phyloP scores from a whole-genome alignment of 1,140 invertebrate species.

The Hylaeus volcanicus region DNA sequence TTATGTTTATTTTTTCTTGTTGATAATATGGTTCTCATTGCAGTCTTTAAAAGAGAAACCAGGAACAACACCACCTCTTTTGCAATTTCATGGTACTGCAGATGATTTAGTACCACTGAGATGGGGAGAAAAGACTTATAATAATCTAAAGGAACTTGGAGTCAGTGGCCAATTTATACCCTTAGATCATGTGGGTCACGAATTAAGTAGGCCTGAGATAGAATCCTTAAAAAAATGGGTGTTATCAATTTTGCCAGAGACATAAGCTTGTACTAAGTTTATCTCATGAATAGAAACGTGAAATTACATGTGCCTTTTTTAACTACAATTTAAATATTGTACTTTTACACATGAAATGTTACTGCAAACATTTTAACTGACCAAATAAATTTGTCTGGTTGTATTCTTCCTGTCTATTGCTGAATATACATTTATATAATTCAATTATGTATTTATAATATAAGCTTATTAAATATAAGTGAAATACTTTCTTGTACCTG shows the following conservation, averaged over 20 bases:
- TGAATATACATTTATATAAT: neutral
- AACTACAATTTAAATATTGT: no score
- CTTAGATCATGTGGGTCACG: slow-evolving; percentile 81
- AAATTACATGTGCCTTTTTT: no score
- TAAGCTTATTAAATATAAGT: neutral
- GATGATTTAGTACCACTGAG: no score
- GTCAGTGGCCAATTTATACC: slow-evolving; percentile 80
- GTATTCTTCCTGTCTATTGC: neutral
- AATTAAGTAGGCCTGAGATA: slow-evolving; percentile 66
- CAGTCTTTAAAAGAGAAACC: slow-evolving; percentile 43
- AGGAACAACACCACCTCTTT: neutral
- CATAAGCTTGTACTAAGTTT: neutral
- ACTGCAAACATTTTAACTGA: neutral
- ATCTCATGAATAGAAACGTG: no score
- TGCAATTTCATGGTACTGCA: no score
- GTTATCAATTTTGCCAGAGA: slow-evolving; percentile 29
- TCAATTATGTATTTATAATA: neutral
- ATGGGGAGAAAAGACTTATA: slow-evolving; percentile 79
- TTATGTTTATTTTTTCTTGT: slow-evolving; percentile 1
- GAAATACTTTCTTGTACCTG: neutral
- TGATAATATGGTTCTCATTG: slow-evolving; percentile 19
- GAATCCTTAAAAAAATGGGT: no score
- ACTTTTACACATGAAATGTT: no score
- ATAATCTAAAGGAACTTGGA: slow-evolving; percentile 77
- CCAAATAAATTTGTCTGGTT: neutral